These are phyloP conservation scores for Morone chrysops DNA, from an alignment of 2,113 vertebrate species.

Conservation along the genomic window DNA sequence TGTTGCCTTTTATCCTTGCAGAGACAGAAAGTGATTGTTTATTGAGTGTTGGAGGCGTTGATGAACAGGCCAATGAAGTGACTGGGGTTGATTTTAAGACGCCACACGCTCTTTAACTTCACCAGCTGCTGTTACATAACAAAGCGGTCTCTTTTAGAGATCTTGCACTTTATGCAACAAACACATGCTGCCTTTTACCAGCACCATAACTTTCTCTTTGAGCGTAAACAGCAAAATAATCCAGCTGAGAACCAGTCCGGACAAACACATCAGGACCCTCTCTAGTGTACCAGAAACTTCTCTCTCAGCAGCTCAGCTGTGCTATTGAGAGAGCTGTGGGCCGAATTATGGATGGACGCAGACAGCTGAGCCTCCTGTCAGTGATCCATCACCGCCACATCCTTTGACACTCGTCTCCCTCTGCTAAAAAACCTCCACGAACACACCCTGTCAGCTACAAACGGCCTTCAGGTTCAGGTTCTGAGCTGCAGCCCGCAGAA, in stretches of 20 bases:
- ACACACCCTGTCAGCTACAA: conserved; percentile 16
- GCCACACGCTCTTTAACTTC: neutral
- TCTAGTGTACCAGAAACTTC: neutral
- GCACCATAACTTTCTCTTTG: neutral
- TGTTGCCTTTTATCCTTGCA: neutral
- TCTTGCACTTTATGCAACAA: conserved; percentile 2
- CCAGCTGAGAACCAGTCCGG: neutral
- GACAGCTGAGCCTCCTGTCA: conserved; percentile 41
- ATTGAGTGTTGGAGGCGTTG: neutral
- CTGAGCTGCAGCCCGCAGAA: neutral
- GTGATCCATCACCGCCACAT: conserved; percentile 30
- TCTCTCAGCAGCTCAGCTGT: conserved; percentile 48
- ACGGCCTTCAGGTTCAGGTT: neutral
- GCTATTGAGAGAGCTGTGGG: conserved; percentile 1
- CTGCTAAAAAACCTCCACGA: conserved; percentile 11
- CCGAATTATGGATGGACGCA: conserved; percentile 12
- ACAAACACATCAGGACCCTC: neutral
- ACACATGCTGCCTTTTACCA: neutral
- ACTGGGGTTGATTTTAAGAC: conserved; percentile 13
- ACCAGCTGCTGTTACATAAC: conserved; percentile 20
- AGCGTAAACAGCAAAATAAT: neutral
- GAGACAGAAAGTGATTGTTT: neutral
- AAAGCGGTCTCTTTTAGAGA: neutral
- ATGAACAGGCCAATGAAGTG: neutral
- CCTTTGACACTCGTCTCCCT: conserved; percentile 30